These are phyloP conservation scores for Hippopotamus amphibius DNA, from an alignment of 2,113 vertebrate genomes.

Conservation along the genomic window DNA sequence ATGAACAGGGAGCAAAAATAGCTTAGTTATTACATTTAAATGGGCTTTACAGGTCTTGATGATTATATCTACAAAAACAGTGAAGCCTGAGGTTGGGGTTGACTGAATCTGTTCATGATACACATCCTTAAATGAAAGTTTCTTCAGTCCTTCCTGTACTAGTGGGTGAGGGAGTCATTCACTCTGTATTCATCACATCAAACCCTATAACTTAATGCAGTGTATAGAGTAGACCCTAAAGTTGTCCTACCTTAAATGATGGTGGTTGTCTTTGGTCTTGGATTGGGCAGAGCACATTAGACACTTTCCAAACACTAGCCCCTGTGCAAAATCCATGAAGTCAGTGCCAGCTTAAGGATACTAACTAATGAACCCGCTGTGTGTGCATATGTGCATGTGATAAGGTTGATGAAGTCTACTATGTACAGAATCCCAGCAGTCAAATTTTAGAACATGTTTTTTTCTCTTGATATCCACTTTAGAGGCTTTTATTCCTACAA, in stretches of 20 bases:
- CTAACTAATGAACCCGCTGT: not conserved
- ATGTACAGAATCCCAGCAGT: not conserved
- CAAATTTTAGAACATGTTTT: not conserved
- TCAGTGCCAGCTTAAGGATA: not conserved
- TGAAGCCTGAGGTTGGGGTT: not conserved
- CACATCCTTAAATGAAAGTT: not conserved
- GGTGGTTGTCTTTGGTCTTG: not conserved
- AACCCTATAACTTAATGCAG: not conserved
- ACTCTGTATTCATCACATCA: not conserved
- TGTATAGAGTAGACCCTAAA: not conserved
- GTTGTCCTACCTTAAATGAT: not conserved
- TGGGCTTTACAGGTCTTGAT: not conserved
- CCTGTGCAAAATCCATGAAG: not conserved
- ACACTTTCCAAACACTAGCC: not conserved
- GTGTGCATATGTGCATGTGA: too few species aligned
- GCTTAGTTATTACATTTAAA: slow-evolving; percentile 10
- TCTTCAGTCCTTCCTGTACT: not conserved
- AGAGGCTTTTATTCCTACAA: not conserved
- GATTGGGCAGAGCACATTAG: not conserved
- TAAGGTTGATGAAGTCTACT: not conserved
- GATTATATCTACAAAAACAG: not conserved
- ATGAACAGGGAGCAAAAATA: not conserved
- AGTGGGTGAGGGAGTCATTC: not conserved
- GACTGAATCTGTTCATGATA: not conserved
- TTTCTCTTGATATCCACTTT: not conserved